phyloP scores from a whole-genome alignment of 2,113 vertebrate species.

The human region DNA sequence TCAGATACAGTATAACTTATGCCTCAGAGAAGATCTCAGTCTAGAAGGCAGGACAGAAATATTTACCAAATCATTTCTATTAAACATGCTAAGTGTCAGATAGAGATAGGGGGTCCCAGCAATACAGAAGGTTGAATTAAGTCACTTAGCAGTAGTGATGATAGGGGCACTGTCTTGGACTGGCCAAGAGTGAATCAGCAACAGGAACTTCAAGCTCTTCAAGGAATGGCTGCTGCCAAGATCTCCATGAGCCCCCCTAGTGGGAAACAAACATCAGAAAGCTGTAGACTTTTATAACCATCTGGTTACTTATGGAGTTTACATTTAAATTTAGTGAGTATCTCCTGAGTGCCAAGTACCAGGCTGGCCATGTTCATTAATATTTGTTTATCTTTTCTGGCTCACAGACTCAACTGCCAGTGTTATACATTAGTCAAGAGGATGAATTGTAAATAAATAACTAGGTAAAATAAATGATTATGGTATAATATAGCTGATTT shows the following conservation, averaged over 20 bases:
- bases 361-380: neutral
- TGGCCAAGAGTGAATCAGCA: neutral
- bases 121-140: neutral
- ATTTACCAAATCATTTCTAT: neutral
- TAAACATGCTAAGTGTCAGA: neutral
- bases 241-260: neutral
- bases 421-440: neutral
- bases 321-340: conserved; percentile 38
- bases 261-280: neutral
- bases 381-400: neutral
- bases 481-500: neutral
- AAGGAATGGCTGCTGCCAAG: conserved; percentile 1
- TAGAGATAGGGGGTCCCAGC: neutral
- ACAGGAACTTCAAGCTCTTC: neutral
- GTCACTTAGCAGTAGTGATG: neutral
- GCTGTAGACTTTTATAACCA: conserved; percentile 16
- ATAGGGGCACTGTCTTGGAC: neutral
- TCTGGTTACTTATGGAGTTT: neutral
- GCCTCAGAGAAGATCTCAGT: neutral
- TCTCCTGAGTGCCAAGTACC: neutral
- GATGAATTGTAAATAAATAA: neutral
- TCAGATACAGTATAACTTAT: neutral
- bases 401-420: conserved; percentile 11
- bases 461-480: neutral
- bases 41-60: neutral